Conservation (phyloP, 1,140 invertebrate species). For the Glomeris maerens region DNA sequence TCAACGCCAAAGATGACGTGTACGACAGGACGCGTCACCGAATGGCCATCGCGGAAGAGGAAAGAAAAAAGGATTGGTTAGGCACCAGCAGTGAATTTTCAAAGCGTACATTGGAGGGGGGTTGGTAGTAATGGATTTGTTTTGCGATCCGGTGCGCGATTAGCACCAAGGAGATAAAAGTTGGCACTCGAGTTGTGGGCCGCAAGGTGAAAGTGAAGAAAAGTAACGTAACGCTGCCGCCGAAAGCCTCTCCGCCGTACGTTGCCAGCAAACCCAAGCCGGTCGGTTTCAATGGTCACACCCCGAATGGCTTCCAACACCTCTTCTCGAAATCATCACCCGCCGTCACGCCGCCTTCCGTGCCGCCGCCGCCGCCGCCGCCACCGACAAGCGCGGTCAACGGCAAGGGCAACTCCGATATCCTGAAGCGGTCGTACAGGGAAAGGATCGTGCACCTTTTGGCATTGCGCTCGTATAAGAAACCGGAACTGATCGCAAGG, state of each 20-base stretch:
- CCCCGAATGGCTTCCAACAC: slow-evolving; percentile 25
- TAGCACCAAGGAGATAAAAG: slow-evolving; percentile 82
- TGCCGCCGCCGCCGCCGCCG: neutral
- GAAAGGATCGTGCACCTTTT: slow-evolving; percentile 84
- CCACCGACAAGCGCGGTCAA: slow-evolving; percentile 17
- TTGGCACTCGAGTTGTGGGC: slow-evolving; percentile 71
- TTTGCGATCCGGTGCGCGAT: slow-evolving; percentile 43
- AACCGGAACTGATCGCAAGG: slow-evolving; percentile 67
- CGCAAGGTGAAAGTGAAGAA: slow-evolving; percentile 57
- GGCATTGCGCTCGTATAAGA: slow-evolving; percentile 80
- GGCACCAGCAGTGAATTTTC: slow-evolving; percentile 8
- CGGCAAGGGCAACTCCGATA: slow-evolving; percentile 38
- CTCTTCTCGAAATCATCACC: slow-evolving; percentile 4
- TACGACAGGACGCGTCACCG: slow-evolving; percentile 77
- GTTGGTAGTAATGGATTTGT: slow-evolving; percentile 1
- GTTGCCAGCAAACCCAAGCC: too few relatives aligned
- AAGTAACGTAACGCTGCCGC: slow-evolving; percentile 12
- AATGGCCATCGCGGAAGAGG: slow-evolving; percentile 75
- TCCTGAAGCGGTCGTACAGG: slow-evolving; percentile 53
- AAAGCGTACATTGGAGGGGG: neutral
- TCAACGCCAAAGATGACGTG: slow-evolving; percentile 85
- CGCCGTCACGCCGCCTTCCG: slow-evolving; percentile 1
- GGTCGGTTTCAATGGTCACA: too few relatives aligned
- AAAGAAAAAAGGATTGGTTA: slow-evolving; percentile 82
- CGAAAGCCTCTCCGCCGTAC: neutral